Percentiles rank a stretch among this genome's conserved stretches.
Evolutionary conservation across 2,113 vertebrate species (phyloP).

Genomic region (Dicerorhinus sumatrensis): DNA sequence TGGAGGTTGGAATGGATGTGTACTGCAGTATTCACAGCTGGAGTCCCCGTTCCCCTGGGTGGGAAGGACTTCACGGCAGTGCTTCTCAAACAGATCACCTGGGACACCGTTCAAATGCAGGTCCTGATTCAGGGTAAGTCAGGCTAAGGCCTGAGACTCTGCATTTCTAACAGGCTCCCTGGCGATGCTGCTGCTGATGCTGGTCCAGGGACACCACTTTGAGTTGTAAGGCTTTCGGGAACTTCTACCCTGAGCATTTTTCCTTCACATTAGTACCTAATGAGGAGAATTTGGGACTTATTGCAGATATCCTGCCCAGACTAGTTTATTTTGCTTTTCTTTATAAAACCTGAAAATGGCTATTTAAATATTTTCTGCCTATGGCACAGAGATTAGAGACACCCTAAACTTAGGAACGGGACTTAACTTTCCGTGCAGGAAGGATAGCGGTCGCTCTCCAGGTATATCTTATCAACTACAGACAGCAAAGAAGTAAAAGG

Average conservation of each 20-base stretch:
- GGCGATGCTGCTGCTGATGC: not conserved
- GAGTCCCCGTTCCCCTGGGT: too few relatives aligned
- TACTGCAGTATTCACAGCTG: too few relatives aligned
- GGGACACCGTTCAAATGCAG: too few relatives aligned
- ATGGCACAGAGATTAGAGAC: not conserved
- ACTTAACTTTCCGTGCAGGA: not conserved
- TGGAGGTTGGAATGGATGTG: not conserved
- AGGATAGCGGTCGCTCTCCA: not conserved
- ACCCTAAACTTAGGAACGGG: not conserved
- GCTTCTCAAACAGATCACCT: not conserved
- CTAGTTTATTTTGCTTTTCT: not conserved
- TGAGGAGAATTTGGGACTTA: not conserved
- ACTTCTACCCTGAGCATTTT: not conserved
- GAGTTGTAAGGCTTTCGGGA: not conserved
- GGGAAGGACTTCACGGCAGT: not conserved
- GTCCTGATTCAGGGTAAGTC: not conserved
- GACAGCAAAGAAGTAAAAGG: not conserved
- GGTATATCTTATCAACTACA: not conserved
- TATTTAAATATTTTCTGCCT: not conserved
- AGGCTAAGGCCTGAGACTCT: not conserved
- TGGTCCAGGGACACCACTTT: too few relatives aligned
- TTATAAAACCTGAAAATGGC: not conserved
- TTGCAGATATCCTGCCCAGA: not conserved
- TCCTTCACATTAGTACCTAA: not conserved
- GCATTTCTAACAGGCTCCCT: not conserved